Evolutionary conservation across 2,797 vertebrate genomes (phyloP).

Genomic region (Melanotaenia parkinsoni): DNA sequence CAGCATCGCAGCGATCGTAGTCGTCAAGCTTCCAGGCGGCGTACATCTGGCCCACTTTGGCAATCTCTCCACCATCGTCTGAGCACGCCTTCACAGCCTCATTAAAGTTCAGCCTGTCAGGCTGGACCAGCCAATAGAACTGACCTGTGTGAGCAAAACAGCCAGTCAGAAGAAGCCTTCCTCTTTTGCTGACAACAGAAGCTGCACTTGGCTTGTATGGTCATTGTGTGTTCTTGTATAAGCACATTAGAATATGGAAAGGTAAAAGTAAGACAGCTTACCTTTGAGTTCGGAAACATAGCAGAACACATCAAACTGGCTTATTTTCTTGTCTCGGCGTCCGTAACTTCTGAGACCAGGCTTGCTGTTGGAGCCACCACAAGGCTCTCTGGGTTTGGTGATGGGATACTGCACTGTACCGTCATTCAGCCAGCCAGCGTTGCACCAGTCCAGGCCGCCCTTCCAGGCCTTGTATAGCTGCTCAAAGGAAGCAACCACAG

Average conservation of each 20-base stretch:
- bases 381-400: conserved; percentile 89
- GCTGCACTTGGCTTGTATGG: not conserved
- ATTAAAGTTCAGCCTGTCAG: conserved; percentile 87
- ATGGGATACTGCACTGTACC: conserved; percentile 96
- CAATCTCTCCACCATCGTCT: conserved; percentile 89
- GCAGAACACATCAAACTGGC: conserved; percentile 93
- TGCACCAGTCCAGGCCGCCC: conserved; percentile 95
- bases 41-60: conserved; percentile 94
- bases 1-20: conserved; percentile 94
- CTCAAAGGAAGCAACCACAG: conserved; percentile 88
- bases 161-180: not conserved
- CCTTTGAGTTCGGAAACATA: conserved; percentile 87
- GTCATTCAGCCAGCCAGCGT: conserved; percentile 95
- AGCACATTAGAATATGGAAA: not conserved
- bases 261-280: conserved; percentile 60
- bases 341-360: conserved; percentile 94
- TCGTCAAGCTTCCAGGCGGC: conserved; percentile 93
- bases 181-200: not conserved
- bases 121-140: conserved; percentile 93
- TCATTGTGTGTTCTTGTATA: not conserved
- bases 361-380: conserved; percentile 85
- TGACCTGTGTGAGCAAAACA: conserved; percentile 78
- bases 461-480: conserved; percentile 91
- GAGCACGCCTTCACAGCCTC: conserved; percentile 91
- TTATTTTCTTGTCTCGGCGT: conserved; percentile 84